phyloP scores from a whole-genome alignment of 2,888 invertebrate species.

The Vesta saturnalis region DNA sequence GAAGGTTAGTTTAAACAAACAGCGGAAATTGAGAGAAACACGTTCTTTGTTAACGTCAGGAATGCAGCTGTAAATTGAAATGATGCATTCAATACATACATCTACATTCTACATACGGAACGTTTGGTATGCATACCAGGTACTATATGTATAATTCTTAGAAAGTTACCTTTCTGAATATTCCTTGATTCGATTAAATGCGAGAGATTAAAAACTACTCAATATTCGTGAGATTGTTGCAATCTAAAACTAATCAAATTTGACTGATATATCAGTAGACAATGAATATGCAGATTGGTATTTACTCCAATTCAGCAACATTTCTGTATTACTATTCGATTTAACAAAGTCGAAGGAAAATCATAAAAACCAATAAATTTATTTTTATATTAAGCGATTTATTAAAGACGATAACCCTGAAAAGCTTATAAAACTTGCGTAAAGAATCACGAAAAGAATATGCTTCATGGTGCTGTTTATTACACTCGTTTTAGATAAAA shows the following conservation, averaged over 20 bases:
- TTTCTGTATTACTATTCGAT: neutral
- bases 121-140: too few species aligned
- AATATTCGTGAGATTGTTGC: neutral
- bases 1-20: neutral
- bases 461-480: too few species aligned
- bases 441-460: too few species aligned
- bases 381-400: too few species aligned
- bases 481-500: too few species aligned
- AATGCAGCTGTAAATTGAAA: neutral
- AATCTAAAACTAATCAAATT: neutral
- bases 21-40: neutral
- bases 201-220: too few species aligned
- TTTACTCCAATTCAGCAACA: neutral
- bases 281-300: conserved; percentile 1
- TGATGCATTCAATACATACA: neutral
- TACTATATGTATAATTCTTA: too few species aligned
- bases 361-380: too few species aligned
- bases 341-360: neutral
- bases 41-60: neutral
- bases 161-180: too few species aligned
- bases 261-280: neutral
- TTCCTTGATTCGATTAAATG: too few species aligned
- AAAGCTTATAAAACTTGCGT: too few species aligned
- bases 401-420: too few species aligned
- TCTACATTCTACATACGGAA: neutral